A percentile compares a stretch with the other conserved stretches of the same genome.
Conservation (phyloP, 2,888 invertebrate genomes). For the Falcaria lacertinaria region DNA sequence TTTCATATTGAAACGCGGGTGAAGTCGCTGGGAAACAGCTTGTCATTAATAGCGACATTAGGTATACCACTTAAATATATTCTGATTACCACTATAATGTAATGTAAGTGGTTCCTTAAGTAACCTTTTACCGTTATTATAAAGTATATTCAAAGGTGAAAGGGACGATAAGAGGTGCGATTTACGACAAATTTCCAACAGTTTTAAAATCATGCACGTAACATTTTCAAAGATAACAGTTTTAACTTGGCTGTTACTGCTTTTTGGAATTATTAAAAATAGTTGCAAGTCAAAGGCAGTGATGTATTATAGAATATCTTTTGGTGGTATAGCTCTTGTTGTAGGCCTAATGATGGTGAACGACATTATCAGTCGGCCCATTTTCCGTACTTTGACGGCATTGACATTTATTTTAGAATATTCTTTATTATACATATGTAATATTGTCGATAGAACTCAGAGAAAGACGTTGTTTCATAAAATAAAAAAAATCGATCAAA, state of each 20-base stretch:
- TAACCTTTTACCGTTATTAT: too few species aligned
- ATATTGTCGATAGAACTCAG: neutral
- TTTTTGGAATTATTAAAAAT: neutral
- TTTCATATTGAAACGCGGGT: too few species aligned
- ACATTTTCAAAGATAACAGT: neutral
- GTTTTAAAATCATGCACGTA: neutral
- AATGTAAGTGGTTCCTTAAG: too few species aligned
- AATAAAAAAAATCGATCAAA: neutral
- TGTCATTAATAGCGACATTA: too few species aligned
- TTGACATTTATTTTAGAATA: neutral
- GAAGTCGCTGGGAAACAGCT: too few species aligned
- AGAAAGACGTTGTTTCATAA: neutral
- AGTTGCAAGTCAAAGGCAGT: too few species aligned
- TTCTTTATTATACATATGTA: neutral
- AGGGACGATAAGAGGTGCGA: too few species aligned
- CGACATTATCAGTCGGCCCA: neutral
- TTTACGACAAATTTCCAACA: too few species aligned
- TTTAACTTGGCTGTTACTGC: neutral
- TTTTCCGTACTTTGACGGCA: neutral
- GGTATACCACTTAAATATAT: too few species aligned
- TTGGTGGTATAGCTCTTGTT: neutral
- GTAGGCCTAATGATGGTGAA: neutral
- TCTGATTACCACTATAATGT: too few species aligned
- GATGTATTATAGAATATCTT: neutral
- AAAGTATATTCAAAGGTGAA: too few species aligned